A percentile compares a stretch with the other conserved stretches of the same genome.
Conservation (phyloP, 2,888 invertebrate species). For the Diabrotica balteata region DNA sequence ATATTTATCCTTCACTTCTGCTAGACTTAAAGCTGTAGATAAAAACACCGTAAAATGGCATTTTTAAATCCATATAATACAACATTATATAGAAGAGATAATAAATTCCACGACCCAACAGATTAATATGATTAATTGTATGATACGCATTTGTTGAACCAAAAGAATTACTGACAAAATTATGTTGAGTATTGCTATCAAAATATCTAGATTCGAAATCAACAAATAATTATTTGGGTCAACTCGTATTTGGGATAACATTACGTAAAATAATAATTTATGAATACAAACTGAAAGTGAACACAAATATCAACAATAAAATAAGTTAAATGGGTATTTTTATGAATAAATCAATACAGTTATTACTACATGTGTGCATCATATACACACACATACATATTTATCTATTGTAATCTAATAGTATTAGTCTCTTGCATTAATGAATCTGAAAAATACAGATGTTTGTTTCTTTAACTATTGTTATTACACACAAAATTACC, state of each 20-base stretch:
- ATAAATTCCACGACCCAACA: too few species aligned
- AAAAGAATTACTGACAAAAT: too few species aligned
- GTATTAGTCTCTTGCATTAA: constrained; percentile 57
- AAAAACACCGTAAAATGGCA: too few species aligned
- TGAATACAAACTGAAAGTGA: constrained; percentile 28
- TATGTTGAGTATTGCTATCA: too few species aligned
- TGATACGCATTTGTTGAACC: too few species aligned
- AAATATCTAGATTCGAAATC: too few species aligned
- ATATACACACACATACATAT: constrained; percentile 34
- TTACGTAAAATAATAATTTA: constrained; percentile 2
- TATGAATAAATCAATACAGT: constrained; percentile 42
- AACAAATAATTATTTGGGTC: constrained; percentile 1
- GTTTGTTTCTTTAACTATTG: constrained; percentile 51
- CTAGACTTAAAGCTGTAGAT: too few species aligned
- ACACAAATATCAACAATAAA: constrained; percentile 41
- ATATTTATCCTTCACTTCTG: too few species aligned
- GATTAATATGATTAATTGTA: too few species aligned
- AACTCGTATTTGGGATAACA: neutral
- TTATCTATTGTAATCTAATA: constrained; percentile 41
- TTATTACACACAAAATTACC: constrained; percentile 53
- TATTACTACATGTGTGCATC: constrained; percentile 34
- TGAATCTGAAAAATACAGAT: constrained; percentile 56
- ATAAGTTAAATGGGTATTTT: constrained; percentile 48
- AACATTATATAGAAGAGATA: too few species aligned
- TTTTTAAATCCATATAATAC: too few species aligned